phyloP scores from a whole-genome alignment of 2,113 vertebrate species.

The Mesembrinibis cayennensis region DNA sequence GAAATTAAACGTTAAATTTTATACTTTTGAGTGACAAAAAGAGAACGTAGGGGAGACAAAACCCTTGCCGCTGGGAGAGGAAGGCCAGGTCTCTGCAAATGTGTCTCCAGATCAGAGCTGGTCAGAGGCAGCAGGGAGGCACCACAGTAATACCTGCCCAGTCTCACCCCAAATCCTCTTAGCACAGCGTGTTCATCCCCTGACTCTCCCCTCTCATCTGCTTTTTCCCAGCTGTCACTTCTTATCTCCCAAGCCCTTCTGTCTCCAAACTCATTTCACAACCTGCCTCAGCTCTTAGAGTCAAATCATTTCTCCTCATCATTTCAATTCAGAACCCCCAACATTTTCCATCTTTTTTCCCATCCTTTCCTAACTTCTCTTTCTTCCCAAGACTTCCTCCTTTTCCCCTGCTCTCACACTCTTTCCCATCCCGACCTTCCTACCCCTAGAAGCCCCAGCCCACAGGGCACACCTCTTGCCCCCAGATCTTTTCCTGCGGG shows the following conservation, averaged over 20 bases:
- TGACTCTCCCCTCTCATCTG: not conserved
- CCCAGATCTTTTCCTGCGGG: too few species aligned
- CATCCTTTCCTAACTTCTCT: not conserved
- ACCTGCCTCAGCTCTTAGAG: not conserved
- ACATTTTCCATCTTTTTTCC: not conserved
- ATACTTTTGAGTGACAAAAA: not conserved
- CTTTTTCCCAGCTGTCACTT: not conserved
- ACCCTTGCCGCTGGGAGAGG: not conserved
- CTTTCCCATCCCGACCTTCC: not conserved
- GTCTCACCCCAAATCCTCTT: not conserved
- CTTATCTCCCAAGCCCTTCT: not conserved
- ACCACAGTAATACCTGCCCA: not conserved
- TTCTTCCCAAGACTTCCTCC: not conserved
- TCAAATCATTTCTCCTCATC: not conserved
- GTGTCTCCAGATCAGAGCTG: not conserved
- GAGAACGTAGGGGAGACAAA: not conserved
- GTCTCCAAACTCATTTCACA: not conserved
- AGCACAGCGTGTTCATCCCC: not conserved
- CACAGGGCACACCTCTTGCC: not conserved
- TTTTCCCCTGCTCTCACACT: not conserved
- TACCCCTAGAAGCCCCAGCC: not conserved
- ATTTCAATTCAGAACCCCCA: not conserved
- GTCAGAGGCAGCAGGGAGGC: not conserved
- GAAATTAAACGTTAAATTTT: not conserved
- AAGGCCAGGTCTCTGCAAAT: not conserved